These are phyloP conservation scores for Probosciger aterrimus DNA, from an alignment of 2,113 vertebrate genomes.

Conservation along the genomic window DNA sequence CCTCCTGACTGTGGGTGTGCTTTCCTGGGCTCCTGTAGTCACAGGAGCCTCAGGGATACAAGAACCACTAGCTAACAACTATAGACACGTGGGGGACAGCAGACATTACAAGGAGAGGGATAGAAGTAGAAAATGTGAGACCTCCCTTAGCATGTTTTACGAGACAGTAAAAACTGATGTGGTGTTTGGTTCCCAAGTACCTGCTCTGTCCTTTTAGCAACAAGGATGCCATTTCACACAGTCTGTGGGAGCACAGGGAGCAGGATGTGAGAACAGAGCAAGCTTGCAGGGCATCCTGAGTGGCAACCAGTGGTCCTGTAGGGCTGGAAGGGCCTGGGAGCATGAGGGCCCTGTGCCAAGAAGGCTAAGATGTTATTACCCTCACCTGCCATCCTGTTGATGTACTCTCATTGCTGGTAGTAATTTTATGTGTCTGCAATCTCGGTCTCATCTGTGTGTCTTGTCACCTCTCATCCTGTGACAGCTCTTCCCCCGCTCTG, in stretches of 20 bases:
- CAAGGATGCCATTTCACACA: not conserved
- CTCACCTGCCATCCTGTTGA: conserved; percentile 48
- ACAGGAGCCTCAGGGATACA: not conserved
- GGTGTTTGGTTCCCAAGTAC: not conserved
- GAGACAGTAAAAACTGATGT: not conserved
- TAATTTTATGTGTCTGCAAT: not conserved
- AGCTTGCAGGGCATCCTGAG: not conserved
- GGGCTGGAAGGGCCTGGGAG: not conserved
- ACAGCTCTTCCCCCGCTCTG: not conserved
- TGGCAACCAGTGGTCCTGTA: not conserved
- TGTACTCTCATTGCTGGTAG: not conserved
- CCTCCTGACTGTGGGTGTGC: not conserved
- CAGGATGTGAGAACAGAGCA: not conserved
- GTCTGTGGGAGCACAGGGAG: not conserved
- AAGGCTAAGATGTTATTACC: not conserved
- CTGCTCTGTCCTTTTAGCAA: not conserved
- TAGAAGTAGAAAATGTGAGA: rapidly evolving
- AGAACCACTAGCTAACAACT: not conserved
- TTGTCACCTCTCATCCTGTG: conserved; percentile 59
- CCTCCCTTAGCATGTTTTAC: not conserved
- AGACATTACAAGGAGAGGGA: not conserved
- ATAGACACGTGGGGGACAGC: rapidly evolving
- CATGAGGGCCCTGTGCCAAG: not conserved
- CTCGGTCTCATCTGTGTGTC: conserved; percentile 47
- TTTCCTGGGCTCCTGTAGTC: not conserved